Conservation (phyloP, 2,888 invertebrate genomes). For the Polydrusus cervinus region DNA sequence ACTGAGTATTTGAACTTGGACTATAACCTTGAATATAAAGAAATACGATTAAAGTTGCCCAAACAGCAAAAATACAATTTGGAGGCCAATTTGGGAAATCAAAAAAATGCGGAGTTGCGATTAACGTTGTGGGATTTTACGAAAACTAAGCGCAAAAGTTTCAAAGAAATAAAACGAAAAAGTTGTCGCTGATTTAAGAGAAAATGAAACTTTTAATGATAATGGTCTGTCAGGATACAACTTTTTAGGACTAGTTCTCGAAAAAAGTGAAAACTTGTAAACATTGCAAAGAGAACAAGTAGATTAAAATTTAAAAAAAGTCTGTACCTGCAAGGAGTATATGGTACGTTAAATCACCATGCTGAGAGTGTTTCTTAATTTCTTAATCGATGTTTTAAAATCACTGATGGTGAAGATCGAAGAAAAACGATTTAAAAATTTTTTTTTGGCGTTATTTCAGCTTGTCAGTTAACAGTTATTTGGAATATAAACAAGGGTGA, state of each 20-base stretch:
- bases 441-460: too few relatives aligned
- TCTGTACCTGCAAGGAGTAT: too few relatives aligned
- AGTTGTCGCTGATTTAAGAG: constrained; percentile 43
- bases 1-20: too few relatives aligned
- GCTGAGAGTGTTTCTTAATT: too few relatives aligned
- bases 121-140: constrained; percentile 39
- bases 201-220: constrained; percentile 43
- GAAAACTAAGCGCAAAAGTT: constrained; percentile 46
- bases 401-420: too few relatives aligned
- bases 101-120: constrained; percentile 38
- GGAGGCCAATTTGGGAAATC: constrained; percentile 34
- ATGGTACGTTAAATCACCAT: too few relatives aligned
- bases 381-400: too few relatives aligned
- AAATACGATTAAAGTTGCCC: constrained; percentile 1
- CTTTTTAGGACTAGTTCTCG: constrained; percentile 8
- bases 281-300: not conserved
- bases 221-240: constrained; percentile 36
- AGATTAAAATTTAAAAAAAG: too few relatives aligned
- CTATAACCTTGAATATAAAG: not conserved
- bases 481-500: too few relatives aligned
- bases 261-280: not conserved
- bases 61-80: constrained; percentile 35
- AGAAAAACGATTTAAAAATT: too few relatives aligned
- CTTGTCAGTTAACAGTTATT: too few relatives aligned
- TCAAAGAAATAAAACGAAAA: constrained; percentile 42